Evolutionary conservation across 1,140 invertebrate genomes (phyloP), one percentile per base, ranked within the genome.

Genomic region (Harlomillsia oculata): DNA sequence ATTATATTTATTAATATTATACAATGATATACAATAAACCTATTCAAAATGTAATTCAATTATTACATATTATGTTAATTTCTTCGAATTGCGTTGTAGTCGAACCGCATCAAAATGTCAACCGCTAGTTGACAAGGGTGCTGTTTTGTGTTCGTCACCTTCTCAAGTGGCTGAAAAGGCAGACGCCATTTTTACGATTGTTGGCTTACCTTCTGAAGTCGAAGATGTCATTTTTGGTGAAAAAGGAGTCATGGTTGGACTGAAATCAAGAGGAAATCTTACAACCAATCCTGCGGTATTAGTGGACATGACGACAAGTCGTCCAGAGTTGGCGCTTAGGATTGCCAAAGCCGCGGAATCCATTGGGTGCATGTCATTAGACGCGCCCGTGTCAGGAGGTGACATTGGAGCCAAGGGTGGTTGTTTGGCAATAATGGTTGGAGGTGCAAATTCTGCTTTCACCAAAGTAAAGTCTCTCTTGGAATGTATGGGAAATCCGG

Each of bases 251-350:
- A 6, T 58, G 1, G 1, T 11, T 46, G 53, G 53, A 29, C 6
- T 55, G 5, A 37, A 46, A 26, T 46, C 53, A 14, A 50, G 29
- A 23, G 25, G 5, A 5, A 20, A n/a, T 34, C 32, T 14, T 25
- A 45, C 23, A n/a, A 1, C 4, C 18, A 56, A 21, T 20, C 11
- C 11, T 16, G 16, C 44, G 13, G 45, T 56, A 13, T 18, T 56
- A 18, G 49, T 58, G 25, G 56, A 58, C 20, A 58, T 58, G 56
- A 58, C 56, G 1, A 58, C 56, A 4, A 58, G 56, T 46, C 36
- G 40, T 16, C 56, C 56, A 1, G 56, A 58, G n/a, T 39, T 58
- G 37, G 56, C 56, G 6, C 11, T 23, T 13, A 14, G 49, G 2
- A 58, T 58, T 48, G 25, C 56, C 5, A 25, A 18, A 16, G 39